Evolutionary conservation across 1,140 invertebrate genomes (phyloP).

Genomic region (Grapholita molesta): DNA sequence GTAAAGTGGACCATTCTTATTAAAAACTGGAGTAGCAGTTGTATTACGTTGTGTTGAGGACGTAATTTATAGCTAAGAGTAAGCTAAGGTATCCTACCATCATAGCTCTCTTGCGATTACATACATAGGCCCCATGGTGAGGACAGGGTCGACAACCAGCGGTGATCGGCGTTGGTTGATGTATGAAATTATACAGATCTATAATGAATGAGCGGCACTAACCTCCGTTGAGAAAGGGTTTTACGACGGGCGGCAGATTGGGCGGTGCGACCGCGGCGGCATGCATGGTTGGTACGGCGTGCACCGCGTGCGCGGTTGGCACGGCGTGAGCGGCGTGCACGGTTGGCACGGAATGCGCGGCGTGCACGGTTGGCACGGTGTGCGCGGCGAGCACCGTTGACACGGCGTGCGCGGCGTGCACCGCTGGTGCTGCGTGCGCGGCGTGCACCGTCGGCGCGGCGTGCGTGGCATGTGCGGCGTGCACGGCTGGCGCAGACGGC

Average conservation of each 20-base stretch:
- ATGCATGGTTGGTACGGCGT: too few relatives aligned
- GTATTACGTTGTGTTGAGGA: too few relatives aligned
- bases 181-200: too few relatives aligned
- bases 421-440: slow-evolving; percentile 23
- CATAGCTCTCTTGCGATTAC: too few relatives aligned
- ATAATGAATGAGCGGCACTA: too few relatives aligned
- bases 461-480: not conserved
- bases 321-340: slow-evolving; percentile 19
- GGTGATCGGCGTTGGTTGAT: too few relatives aligned
- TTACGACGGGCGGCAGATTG: slow-evolving; percentile 69
- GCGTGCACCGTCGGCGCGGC: slow-evolving; percentile 11
- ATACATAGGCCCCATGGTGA: too few relatives aligned
- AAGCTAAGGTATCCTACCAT: too few relatives aligned
- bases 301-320: not conserved
- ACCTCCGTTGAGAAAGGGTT: slow-evolving; percentile 77
- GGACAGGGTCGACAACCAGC: too few relatives aligned
- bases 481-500: slow-evolving; percentile 20
- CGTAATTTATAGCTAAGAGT: too few relatives aligned
- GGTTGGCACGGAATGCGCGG: slow-evolving; percentile 34
- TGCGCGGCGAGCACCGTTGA: not conserved
- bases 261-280: slow-evolving; percentile 43
- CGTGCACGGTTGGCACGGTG: not conserved
- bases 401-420: not conserved
- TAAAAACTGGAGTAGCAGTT: too few relatives aligned
- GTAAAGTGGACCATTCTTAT: too few relatives aligned